Evolutionary conservation across 1,140 invertebrate species (phyloP).

Genomic region (Hormaphis cornu): DNA sequence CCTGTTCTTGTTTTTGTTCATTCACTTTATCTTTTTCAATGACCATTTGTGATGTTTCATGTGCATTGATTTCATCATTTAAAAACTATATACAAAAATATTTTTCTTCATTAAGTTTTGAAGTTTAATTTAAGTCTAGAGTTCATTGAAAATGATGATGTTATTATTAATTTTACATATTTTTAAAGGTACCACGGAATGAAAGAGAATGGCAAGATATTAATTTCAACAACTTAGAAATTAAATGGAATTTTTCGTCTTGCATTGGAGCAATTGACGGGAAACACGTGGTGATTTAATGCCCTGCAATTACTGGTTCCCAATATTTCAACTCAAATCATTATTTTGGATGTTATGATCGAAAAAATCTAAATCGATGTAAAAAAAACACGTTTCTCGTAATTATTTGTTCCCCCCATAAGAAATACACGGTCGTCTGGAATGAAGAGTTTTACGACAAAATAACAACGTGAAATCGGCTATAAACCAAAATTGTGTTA

Average conservation of each 20-base stretch:
- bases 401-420: too few relatives aligned
- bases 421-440: too few relatives aligned
- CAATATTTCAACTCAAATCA: slow-evolving; percentile 32
- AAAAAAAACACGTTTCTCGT: too few relatives aligned
- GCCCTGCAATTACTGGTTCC: slow-evolving; percentile 10
- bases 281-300: slow-evolving; percentile 38
- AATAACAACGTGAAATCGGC: too few relatives aligned
- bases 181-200: slow-evolving; percentile 34
- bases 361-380: too few relatives aligned
- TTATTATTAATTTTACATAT: slow-evolving; percentile 33
- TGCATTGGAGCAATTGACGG: slow-evolving; percentile 45
- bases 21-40: neutral
- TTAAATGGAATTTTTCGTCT: slow-evolving; percentile 42
- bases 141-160: neutral
- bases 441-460: too few relatives aligned
- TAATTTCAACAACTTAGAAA: neutral
- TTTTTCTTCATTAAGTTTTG: neutral
- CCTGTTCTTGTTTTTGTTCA: neutral
- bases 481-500: too few relatives aligned
- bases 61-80: neutral
- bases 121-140: neutral
- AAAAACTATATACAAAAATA: neutral
- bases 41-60: neutral
- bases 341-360: too few relatives aligned
- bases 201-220: slow-evolving; percentile 15